phyloP scores from a whole-genome alignment of 2,797 vertebrate genomes.

The Urocyon cinereoargenteus region DNA sequence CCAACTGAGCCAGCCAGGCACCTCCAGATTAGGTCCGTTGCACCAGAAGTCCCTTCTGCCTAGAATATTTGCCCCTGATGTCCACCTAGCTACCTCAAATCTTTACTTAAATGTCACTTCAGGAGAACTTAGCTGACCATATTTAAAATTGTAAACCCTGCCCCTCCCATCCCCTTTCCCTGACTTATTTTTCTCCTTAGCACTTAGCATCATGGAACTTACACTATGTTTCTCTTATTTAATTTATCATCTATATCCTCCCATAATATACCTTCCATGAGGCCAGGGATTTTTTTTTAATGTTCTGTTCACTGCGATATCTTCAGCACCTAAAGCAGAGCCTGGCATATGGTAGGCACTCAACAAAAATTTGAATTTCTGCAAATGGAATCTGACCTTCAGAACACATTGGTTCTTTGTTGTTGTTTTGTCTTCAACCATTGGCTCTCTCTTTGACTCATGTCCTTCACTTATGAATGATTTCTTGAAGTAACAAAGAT shows the following conservation, averaged over 20 bases:
- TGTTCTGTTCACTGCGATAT: neutral
- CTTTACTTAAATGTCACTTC: neutral
- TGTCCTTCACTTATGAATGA: slow-evolving; percentile 2
- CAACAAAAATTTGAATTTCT: neutral
- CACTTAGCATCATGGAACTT: neutral
- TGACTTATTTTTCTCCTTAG: slow-evolving; percentile 3
- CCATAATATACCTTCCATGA: neutral
- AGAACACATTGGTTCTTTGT: neutral
- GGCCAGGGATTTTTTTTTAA: neutral
- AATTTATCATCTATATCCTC: neutral
- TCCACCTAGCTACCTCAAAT: neutral
- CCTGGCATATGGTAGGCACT: neutral
- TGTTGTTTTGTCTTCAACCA: neutral
- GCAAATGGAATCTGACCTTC: neutral
- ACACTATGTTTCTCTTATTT: neutral
- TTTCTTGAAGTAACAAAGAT: slow-evolving; percentile 6
- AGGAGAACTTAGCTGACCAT: neutral
- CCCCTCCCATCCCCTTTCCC: neutral
- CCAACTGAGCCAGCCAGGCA: too few species aligned
- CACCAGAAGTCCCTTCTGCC: neutral
- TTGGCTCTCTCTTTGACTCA: neutral
- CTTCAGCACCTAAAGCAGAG: neutral
- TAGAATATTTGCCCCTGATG: neutral
- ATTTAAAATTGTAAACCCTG: neutral
- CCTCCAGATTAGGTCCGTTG: neutral